Conservation (phyloP, 2,888 invertebrate genomes). For the Teleiodes luculella region DNA sequence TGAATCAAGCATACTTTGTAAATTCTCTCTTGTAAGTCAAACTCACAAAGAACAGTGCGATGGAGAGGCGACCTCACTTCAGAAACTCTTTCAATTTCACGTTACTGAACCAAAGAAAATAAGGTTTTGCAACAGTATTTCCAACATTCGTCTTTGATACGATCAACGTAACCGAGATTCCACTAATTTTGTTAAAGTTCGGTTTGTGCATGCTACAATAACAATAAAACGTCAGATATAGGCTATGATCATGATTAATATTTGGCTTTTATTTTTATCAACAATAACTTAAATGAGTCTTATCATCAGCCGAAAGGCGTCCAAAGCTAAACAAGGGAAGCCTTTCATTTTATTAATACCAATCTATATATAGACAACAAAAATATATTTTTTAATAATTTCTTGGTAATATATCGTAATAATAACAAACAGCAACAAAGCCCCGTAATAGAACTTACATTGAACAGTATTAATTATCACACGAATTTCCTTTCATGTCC, state of each 20-base stretch:
- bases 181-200: too few relatives aligned
- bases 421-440: not conserved
- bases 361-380: too few relatives aligned
- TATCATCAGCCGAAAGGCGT: too few relatives aligned
- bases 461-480: not conserved
- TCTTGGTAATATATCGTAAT: too few relatives aligned
- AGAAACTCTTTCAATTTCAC: constrained; percentile 1
- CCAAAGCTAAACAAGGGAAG: too few relatives aligned
- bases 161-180: too few relatives aligned
- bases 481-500: not conserved
- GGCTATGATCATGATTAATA: too few relatives aligned
- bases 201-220: too few relatives aligned
- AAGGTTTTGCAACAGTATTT: not conserved
- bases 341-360: too few relatives aligned
- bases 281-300: too few relatives aligned
- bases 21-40: not conserved
- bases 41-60: constrained; percentile 15
- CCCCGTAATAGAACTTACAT: constrained; percentile 16
- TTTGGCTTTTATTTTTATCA: too few relatives aligned
- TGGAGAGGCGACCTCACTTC: not conserved
- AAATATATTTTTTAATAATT: not conserved
- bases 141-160: not conserved
- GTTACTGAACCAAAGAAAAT: not conserved
- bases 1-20: constrained; percentile 2
- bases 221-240: too few relatives aligned